phyloP scores from a whole-genome alignment of 2,797 vertebrate genomes.

The Epinephelus coioides region DNA sequence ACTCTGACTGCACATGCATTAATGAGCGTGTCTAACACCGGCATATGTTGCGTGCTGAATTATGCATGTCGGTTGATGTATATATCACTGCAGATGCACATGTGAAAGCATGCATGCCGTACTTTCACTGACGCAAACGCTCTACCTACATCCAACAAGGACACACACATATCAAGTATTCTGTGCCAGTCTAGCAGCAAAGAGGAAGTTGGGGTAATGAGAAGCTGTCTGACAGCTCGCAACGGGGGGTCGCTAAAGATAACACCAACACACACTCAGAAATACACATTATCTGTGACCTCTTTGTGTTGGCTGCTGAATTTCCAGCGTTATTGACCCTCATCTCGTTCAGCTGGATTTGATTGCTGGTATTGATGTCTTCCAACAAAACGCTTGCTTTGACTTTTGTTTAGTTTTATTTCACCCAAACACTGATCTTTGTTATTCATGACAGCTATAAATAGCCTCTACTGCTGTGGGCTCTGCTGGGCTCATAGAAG shows the following conservation, averaged over 20 bases:
- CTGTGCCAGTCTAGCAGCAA: constrained; percentile 28
- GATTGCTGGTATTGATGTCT: constrained; percentile 42
- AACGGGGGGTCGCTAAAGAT: constrained; percentile 35
- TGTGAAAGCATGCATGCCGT: neutral
- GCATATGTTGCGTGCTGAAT: constrained; percentile 20
- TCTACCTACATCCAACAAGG: constrained; percentile 10
- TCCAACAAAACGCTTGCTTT: constrained; percentile 42
- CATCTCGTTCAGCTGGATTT: constrained; percentile 24
- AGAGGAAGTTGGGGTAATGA: constrained; percentile 54
- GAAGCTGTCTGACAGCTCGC: constrained; percentile 52
- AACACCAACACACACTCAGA: constrained; percentile 14
- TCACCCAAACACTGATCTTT: constrained; percentile 25
- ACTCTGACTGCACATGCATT: constrained; percentile 33
- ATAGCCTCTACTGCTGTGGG: constrained; percentile 1
- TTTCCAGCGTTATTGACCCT: constrained; percentile 51
- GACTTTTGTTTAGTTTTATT: constrained; percentile 41
- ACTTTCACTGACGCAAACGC: neutral
- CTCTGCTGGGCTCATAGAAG: constrained; percentile 18
- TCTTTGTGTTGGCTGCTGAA: constrained; percentile 46
- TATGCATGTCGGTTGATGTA: constrained; percentile 28
- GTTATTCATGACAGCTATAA: constrained; percentile 7
- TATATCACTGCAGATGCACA: neutral
- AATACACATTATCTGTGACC: constrained; percentile 50
- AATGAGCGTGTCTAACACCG: constrained; percentile 8
- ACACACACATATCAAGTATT: constrained; percentile 22